These are phyloP conservation scores for Euzetes globulus DNA, from an alignment of 2,888 invertebrate species.

Conservation along the genomic window DNA sequence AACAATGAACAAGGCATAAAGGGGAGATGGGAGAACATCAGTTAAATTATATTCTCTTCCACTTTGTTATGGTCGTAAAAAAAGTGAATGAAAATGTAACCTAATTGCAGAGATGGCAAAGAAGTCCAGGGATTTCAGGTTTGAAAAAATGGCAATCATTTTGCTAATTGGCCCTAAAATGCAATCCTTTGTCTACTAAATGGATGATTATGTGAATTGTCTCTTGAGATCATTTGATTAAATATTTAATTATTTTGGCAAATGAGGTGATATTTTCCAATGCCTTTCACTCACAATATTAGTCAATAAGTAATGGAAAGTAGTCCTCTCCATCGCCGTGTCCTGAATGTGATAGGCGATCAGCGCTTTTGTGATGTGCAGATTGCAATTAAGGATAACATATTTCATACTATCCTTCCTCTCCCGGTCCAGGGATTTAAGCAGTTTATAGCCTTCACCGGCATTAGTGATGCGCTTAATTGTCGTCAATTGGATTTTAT, in stretches of 20 bases:
- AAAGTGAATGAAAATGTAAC: neutral
- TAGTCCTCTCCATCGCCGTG: slow-evolving; percentile 24
- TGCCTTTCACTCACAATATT: neutral
- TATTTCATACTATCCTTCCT: slow-evolving; percentile 15
- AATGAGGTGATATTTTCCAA: neutral
- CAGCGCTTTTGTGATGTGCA: slow-evolving; percentile 16
- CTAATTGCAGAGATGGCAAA: no score
- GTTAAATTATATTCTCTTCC: no score
- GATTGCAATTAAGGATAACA: slow-evolving; percentile 27
- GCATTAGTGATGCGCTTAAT: slow-evolving; percentile 15
- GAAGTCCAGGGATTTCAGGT: no score
- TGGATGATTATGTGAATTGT: no score
- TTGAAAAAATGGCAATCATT: no score
- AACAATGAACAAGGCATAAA: no score
- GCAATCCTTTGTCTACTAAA: no score
- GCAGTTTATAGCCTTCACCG: slow-evolving; percentile 18
- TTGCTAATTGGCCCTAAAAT: no score
- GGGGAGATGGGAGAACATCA: no score
- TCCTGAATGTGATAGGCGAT: slow-evolving; percentile 26
- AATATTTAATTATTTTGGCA: no score
- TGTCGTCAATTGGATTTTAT: neutral
- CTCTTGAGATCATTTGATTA: no score
- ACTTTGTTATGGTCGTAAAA: no score
- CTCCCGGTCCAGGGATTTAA: slow-evolving; percentile 18
- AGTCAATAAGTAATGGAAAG: slow-evolving; percentile 19